Evolutionary conservation across 2,888 invertebrate genomes (phyloP).

Genomic region (Dryobotodes eremita): DNA sequence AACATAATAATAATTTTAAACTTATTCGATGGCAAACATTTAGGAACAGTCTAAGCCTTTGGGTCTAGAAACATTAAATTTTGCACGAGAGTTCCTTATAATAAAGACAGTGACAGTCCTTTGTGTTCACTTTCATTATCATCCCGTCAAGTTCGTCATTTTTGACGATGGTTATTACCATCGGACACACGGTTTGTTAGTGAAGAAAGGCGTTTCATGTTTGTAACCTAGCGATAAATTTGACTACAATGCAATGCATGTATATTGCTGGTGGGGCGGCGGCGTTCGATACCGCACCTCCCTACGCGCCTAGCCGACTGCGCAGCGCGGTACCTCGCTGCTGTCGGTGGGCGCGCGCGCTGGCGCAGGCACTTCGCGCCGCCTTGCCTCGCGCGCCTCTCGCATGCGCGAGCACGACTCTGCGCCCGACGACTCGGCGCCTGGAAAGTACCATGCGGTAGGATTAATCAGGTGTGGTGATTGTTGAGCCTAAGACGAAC

Average conservation of each 20-base stretch:
- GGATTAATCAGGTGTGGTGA: background rate
- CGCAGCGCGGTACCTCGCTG: constrained; percentile 89
- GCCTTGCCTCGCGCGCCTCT: constrained; percentile 85
- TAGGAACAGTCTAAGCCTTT: background rate
- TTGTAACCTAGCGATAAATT: background rate
- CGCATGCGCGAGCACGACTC: constrained; percentile 88
- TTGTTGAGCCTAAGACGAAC: background rate
- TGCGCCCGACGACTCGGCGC: constrained; percentile 85
- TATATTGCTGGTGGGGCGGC: constrained; percentile 38
- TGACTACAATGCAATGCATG: constrained; percentile 23
- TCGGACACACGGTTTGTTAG: background rate
- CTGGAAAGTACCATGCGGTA: constrained; percentile 48
- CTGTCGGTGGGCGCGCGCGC: constrained; percentile 86
- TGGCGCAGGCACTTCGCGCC: constrained; percentile 86
- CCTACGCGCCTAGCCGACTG: constrained; percentile 78
- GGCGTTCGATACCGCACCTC: constrained; percentile 68
- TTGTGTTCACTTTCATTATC: background rate
- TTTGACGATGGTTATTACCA: too few species aligned
- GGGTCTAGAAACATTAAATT: background rate
- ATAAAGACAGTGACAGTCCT: background rate
- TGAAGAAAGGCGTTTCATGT: background rate
- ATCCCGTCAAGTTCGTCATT: background rate
- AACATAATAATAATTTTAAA: background rate
- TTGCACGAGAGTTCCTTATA: background rate
- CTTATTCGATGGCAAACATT: too few species aligned